These are phyloP conservation scores for Propithecus perrieri DNA, from an alignment of 2,797 vertebrate species.

Conservation along the genomic window DNA sequence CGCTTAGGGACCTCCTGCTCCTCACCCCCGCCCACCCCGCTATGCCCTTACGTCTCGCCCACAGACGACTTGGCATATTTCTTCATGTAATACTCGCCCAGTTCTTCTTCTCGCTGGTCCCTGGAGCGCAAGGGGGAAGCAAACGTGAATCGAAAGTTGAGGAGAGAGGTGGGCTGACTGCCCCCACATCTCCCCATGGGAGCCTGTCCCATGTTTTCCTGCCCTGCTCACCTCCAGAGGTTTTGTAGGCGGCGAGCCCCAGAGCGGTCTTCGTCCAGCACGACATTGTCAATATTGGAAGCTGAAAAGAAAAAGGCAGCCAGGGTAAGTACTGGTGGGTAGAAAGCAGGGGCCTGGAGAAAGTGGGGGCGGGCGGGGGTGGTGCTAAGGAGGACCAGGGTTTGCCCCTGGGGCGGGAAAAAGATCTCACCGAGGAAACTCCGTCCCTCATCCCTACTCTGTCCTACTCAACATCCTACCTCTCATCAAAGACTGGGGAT, in stretches of 20 bases:
- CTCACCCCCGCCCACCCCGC: background rate
- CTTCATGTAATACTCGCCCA: slow-evolving; percentile 98
- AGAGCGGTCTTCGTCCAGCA: slow-evolving; percentile 95
- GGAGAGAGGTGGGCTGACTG: background rate
- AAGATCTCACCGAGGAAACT: background rate
- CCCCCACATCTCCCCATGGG: background rate
- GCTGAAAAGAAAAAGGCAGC: slow-evolving; percentile 81
- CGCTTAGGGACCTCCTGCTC: background rate
- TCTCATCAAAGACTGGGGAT: background rate
- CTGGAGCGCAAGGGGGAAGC: slow-evolving; percentile 73
- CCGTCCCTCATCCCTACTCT: background rate
- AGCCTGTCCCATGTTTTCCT: background rate
- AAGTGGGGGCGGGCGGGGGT: background rate
- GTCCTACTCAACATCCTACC: background rate
- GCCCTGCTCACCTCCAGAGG: slow-evolving; percentile 91
- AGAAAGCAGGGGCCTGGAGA: background rate
- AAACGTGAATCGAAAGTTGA: background rate
- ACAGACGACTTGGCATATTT: slow-evolving; percentile 95
- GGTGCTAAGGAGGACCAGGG: background rate
- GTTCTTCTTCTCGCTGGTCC: slow-evolving; percentile 95
- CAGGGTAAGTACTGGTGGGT: background rate
- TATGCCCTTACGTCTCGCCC: slow-evolving; percentile 92
- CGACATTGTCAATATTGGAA: slow-evolving; percentile 93
- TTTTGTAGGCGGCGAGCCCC: slow-evolving; percentile 95
- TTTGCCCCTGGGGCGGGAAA: background rate